Evolutionary conservation across 2,113 vertebrate species (phyloP).

Genomic region (Paralichthys olivaceus): DNA sequence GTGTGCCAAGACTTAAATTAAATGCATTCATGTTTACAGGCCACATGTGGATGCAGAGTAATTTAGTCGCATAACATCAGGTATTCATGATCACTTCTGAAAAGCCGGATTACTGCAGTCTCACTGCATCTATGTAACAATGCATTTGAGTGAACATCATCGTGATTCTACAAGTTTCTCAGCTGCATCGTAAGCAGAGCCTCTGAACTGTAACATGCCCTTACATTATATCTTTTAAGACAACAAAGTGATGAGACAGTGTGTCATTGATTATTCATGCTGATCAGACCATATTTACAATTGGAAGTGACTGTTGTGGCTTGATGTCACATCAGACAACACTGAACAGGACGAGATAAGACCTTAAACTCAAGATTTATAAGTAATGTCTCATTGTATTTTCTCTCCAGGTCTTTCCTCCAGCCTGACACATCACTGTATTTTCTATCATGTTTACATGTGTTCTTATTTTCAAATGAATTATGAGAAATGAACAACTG

Average conservation of each 20-base stretch:
- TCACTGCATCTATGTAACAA: slow-evolving; percentile 9
- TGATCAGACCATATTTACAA: slow-evolving; percentile 13
- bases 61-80: slow-evolving; percentile 18
- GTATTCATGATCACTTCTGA: slow-evolving; percentile 27
- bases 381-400: not conserved
- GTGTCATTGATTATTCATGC: slow-evolving; percentile 35
- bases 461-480: slow-evolving; percentile 39
- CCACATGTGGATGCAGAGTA: slow-evolving; percentile 31
- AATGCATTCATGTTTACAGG: slow-evolving; percentile 34
- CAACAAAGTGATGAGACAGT: slow-evolving; percentile 31
- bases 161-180: slow-evolving; percentile 5
- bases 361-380: slow-evolving; percentile 21
- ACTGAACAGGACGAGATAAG: slow-evolving; percentile 6
- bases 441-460: slow-evolving; percentile 37
- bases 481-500: slow-evolving; percentile 15
- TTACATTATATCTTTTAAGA: slow-evolving; percentile 16
- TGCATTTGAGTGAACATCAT: slow-evolving; percentile 6
- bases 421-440: slow-evolving; percentile 16
- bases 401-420: slow-evolving; percentile 5
- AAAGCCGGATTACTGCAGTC: slow-evolving; percentile 19
- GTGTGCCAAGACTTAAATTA: slow-evolving; percentile 12
- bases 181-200: not conserved
- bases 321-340: slow-evolving; percentile 15
- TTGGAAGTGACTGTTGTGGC: slow-evolving; percentile 15
- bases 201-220: slow-evolving; percentile 9